Evolutionary conservation across 2,888 invertebrate genomes (phyloP), one percentile per base, ranked within the genome.

Genomic region (Heterodera filipjevi): DNA sequence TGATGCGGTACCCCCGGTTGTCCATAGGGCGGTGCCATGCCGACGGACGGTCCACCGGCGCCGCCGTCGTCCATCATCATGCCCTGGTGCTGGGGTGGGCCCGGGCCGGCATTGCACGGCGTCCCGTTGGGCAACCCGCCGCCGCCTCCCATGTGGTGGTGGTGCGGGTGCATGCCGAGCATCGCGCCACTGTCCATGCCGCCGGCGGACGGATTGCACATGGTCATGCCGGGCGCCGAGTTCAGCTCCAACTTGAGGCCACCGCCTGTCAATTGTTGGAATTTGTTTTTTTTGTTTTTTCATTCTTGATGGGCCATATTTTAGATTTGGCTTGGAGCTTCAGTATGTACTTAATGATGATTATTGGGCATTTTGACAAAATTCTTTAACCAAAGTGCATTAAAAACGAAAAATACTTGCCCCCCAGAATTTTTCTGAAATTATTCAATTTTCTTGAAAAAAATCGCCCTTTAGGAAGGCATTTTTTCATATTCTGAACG

Each of bases 61-160:
- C 49, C 44, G 35, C 75, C 75, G 3, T 75, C 75, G 33, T 75
- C 75, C 66, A 74, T 66, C 39, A 75, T 68, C 35, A 33, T 32
- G 16, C 16, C 46, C 46, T 49, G 44, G 6, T 35, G 75, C n/a
- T 33, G 75, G 16, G 75, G 75, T n/a, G 39, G 39, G 19, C 59
- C 75, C 30, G 75, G 68, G 46, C 66, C 75, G 19, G 32, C 33
- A 33, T 32, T 68, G 68, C 68, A 68, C 32, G 68, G 68, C 22
- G 68, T 68, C 30, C 75, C 75, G 68, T 75, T 75, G 66, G 75
- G 64, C 44, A 75, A 33, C 59, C 75, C 75, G 46, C 59, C 68
- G 16, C 32, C 35, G 22, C 35, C 68, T 12, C 68, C 68, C 68
- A 33, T 32, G 33, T 68, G 68, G 33, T 68, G 68, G 68, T 33